These are phyloP conservation scores for Synanthedon andrenaeformis DNA, from an alignment of 2,888 invertebrate species.

Conservation along the genomic window DNA sequence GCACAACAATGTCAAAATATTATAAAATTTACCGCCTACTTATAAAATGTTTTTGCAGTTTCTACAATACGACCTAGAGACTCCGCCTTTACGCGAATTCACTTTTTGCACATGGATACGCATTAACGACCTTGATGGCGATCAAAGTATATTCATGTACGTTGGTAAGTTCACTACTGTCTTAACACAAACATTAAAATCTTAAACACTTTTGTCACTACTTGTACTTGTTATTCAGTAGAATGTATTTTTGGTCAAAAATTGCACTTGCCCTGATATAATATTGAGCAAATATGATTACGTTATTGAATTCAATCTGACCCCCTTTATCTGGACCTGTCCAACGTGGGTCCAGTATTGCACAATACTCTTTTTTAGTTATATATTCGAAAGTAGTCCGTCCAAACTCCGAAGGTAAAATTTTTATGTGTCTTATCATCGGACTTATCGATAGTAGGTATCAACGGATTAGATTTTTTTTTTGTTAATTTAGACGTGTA, in stretches of 20 bases:
- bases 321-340: constrained; percentile 32
- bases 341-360: constrained; percentile 19
- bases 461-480: not conserved
- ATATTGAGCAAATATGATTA: constrained; percentile 31
- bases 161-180: constrained; percentile 31
- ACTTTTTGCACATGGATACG: constrained; percentile 86
- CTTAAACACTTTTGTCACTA: not conserved
- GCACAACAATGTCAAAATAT: too few relatives aligned
- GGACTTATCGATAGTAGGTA: not conserved
- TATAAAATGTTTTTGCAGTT: constrained; percentile 32
- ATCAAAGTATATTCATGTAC: constrained; percentile 52
- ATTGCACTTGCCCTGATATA: not conserved
- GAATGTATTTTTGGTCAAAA: too few relatives aligned
- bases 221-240: not conserved
- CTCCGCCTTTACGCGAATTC: constrained; percentile 83
- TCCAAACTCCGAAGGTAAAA: constrained; percentile 1
- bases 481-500: not conserved
- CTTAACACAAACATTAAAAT: not conserved
- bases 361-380: constrained; percentile 14
- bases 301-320: constrained; percentile 28
- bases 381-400: constrained; percentile 5
- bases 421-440: not conserved
- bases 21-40: too few relatives aligned
- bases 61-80: constrained; percentile 75
- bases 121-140: constrained; percentile 64